phyloP scores from a whole-genome alignment of 1,140 invertebrate genomes.

The Drosophila serrata region DNA sequence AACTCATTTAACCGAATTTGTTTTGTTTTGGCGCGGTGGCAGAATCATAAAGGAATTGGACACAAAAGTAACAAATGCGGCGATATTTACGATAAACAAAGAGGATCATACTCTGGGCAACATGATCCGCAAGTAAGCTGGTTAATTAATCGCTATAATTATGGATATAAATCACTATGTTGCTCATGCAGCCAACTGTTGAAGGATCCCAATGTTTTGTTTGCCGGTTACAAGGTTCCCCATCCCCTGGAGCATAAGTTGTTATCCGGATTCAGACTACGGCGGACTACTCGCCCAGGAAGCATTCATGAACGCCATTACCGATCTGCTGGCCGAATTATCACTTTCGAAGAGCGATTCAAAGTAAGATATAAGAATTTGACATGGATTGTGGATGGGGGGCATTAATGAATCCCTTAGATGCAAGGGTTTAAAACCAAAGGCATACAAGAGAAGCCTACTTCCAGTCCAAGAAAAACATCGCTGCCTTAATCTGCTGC shows the following conservation, averaged over 20 bases:
- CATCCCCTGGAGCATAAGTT: conserved; percentile 99
- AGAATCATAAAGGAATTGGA: conserved; percentile 99
- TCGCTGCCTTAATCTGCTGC: too few species aligned
- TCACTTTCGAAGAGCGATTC: conserved; percentile 99
- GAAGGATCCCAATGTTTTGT: conserved; percentile 99
- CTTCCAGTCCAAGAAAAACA: background rate
- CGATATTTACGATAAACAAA: conserved; percentile 99
- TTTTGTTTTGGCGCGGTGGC: conserved; percentile 24
- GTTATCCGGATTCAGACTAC: conserved; percentile 98
- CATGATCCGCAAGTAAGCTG: conserved; percentile 97
- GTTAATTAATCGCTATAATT: background rate
- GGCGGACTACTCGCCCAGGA: conserved; percentile 99
- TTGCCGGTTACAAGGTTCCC: conserved; percentile 99
- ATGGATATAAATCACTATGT: background rate
- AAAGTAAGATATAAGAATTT: conserved; percentile 88
- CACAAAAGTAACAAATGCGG: conserved; percentile 99
- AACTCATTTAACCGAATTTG: background rate
- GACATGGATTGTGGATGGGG: background rate
- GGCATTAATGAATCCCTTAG: background rate
- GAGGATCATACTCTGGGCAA: conserved; percentile 99
- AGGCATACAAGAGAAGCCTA: background rate
- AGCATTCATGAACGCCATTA: conserved; percentile 99
- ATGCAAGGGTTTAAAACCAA: background rate
- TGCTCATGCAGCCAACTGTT: conserved; percentile 91
- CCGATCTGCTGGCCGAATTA: conserved; percentile 98